Evolutionary conservation across 1,140 invertebrate species (phyloP).

Genomic region (Goniozus legneri): DNA sequence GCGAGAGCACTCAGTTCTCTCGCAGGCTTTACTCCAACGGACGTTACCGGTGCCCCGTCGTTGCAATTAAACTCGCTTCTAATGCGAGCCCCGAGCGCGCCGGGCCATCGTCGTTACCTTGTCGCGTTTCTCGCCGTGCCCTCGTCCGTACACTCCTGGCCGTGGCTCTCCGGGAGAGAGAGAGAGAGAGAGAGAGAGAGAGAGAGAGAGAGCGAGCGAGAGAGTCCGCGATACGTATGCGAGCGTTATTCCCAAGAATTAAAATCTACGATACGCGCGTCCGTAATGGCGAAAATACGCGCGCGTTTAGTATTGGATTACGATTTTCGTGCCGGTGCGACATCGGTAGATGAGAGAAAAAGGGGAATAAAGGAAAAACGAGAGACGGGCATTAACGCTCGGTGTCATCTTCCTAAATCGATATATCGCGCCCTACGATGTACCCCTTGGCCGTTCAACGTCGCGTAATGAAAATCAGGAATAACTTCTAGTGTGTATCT

Average conservation of each 20-base stretch:
- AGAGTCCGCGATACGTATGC: not conserved
- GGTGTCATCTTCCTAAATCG: too few species aligned
- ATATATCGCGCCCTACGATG: too few species aligned
- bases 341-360: too few species aligned
- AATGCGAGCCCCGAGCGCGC: constrained; percentile 37
- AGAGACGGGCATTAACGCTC: too few species aligned
- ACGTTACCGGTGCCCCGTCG: too few species aligned
- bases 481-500: too few species aligned
- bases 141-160: constrained; percentile 11
- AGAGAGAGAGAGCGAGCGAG: not conserved
- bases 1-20: constrained; percentile 26
- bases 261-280: not conserved
- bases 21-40: constrained; percentile 2
- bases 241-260: not conserved
- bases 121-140: not conserved
- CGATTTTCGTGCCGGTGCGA: too few species aligned
- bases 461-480: too few species aligned
- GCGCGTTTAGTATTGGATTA: not conserved
- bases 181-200: not conserved
- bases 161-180: constrained; percentile 8
- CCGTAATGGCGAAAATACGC: not conserved
- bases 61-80: constrained; percentile 40
- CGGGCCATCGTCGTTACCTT: constrained; percentile 29
- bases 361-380: too few species aligned
- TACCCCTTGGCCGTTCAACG: too few species aligned